Percentiles rank a stretch among this genome's conserved stretches.
These are phyloP conservation scores for Magallana nippona DNA, from an alignment of 2,888 invertebrate species.

Conservation along the genomic window DNA sequence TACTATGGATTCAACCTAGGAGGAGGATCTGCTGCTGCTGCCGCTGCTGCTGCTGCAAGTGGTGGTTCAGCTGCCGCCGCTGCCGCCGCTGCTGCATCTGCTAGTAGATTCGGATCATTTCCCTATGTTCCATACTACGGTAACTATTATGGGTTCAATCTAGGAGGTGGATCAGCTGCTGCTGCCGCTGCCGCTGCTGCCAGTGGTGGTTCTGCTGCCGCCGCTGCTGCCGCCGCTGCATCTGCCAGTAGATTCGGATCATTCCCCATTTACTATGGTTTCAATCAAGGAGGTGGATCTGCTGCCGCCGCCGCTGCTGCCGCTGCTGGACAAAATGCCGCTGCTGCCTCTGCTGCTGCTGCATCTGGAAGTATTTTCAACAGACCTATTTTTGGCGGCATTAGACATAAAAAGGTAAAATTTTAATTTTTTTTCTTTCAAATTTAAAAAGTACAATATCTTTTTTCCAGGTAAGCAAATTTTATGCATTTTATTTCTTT, in stretches of 20 bases:
- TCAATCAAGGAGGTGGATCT: background rate
- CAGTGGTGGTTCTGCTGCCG: background rate
- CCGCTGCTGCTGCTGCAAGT: background rate
- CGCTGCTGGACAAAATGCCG: background rate
- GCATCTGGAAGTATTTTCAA: background rate
- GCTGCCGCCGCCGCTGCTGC: background rate
- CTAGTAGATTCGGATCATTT: background rate
- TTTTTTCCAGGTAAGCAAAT: no score
- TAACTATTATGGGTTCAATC: background rate
- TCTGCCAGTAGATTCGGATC: background rate
- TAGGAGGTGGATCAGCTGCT: background rate
- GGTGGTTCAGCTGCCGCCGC: background rate
- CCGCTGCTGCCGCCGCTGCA: background rate
- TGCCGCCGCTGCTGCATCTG: background rate
- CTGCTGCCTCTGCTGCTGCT: background rate
- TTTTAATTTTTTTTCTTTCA: no score
- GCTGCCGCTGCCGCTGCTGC: background rate
- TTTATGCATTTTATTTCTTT: no score
- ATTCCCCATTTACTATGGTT: background rate
- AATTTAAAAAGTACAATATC: no score
- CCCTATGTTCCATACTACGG: background rate
- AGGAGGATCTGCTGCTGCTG: background rate
- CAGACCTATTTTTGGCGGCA: background rate
- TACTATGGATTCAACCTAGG: background rate
- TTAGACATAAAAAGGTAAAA: background rate